phyloP scores from a whole-genome alignment of 2,113 vertebrate species.

The Melanotaenia duboulayi region DNA sequence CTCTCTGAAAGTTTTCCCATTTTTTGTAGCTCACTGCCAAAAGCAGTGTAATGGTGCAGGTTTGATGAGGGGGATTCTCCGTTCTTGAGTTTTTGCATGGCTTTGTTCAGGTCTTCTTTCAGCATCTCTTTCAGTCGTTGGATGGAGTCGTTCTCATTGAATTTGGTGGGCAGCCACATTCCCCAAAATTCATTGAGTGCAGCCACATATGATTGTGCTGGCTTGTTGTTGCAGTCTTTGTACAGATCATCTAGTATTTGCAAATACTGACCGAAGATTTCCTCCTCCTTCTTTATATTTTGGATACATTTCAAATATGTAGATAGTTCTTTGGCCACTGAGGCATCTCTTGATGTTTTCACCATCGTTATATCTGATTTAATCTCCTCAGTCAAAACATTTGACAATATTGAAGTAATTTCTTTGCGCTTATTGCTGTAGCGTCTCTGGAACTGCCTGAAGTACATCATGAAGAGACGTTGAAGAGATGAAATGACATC shows the following conservation, averaged over 20 bases:
- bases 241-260: constrained; percentile 25
- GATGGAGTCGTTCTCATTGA: constrained; percentile 12
- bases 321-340: constrained; percentile 18
- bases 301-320: constrained; percentile 40
- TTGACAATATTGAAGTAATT: not conserved
- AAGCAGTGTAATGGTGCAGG: constrained; percentile 62
- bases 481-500: not conserved
- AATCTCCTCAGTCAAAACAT: not conserved
- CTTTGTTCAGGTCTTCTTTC: constrained; percentile 7
- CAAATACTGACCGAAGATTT: constrained; percentile 67
- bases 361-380: constrained; percentile 24
- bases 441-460: not conserved
- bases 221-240: constrained; percentile 19
- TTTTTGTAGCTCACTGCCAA: constrained; percentile 54
- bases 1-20: constrained; percentile 19
- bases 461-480: not conserved
- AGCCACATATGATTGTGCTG: constrained; percentile 42
- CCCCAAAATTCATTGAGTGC: constrained; percentile 77
- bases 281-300: constrained; percentile 42
- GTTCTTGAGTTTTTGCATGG: constrained; percentile 29
- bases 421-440: too few species aligned
- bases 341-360: constrained; percentile 45
- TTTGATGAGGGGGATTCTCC: constrained; percentile 59
- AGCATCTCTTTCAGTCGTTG: constrained; percentile 23
- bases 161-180: constrained; percentile 68